Conservation (phyloP, 2,797 vertebrate genomes). For the Coendou prehensilis region DNA sequence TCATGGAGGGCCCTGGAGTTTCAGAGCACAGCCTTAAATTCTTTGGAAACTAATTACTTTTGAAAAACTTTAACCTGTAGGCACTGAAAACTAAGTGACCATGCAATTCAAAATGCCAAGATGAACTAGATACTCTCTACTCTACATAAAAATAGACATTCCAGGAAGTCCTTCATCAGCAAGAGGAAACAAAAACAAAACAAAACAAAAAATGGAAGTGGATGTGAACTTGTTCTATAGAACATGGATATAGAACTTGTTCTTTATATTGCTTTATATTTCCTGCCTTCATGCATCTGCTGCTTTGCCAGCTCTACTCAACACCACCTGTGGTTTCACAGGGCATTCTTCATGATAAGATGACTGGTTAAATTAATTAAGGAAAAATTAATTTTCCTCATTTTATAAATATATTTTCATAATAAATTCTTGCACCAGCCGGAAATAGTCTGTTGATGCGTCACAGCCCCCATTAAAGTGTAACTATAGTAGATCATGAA, state of each 20-base stretch:
- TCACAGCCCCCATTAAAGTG: neutral
- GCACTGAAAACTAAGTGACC: neutral
- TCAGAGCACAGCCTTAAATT: neutral
- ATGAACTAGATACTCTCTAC: neutral
- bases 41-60: conserved; percentile 21
- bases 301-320: neutral
- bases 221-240: neutral
- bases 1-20: neutral
- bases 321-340: neutral
- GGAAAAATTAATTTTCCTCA: neutral
- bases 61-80: neutral
- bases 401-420: conserved; percentile 13
- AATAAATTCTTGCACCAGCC: neutral
- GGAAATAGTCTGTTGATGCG: neutral
- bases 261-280: neutral
- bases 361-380: neutral
- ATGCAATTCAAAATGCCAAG: neutral
- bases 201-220: neutral
- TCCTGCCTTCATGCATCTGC: neutral
- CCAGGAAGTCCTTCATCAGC: neutral
- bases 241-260: neutral
- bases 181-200: neutral
- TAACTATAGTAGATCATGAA: neutral
- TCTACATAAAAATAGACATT: neutral
- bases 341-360: neutral